Evolutionary conservation across 2,113 vertebrate species (phyloP).

Genomic region (Hipposideros armiger): DNA sequence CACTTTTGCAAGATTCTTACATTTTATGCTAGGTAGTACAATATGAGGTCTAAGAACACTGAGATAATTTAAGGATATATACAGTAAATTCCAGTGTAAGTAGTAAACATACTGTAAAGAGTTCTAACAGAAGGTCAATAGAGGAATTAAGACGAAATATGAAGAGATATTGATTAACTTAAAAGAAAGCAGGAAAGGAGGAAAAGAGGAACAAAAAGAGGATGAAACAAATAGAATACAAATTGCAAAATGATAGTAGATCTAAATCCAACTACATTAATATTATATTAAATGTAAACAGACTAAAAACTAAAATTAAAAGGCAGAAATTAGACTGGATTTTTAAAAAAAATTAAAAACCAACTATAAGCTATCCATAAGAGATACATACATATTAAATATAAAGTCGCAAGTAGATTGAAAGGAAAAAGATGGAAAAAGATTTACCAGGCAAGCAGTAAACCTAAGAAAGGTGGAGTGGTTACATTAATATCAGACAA

Average conservation of each 20-base stretch:
- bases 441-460: not conserved
- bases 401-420: not conserved
- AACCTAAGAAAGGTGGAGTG: not conserved
- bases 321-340: not conserved
- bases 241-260: not conserved
- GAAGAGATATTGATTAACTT: slow-evolving; percentile 3
- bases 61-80: slow-evolving; percentile 26
- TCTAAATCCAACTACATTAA: not conserved
- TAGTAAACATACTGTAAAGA: slow-evolving; percentile 10
- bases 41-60: not conserved
- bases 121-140: not conserved
- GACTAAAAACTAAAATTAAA: slow-evolving; percentile 30
- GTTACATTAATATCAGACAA: slow-evolving; percentile 14
- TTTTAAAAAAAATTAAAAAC: not conserved
- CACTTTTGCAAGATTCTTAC: not conserved
- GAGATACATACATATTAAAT: not conserved
- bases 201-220: not conserved
- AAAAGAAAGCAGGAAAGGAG: not conserved
- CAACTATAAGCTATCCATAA: not conserved
- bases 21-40: not conserved
- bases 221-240: not conserved
- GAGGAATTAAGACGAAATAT: not conserved
- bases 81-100: not conserved
- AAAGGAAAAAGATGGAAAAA: slow-evolving; percentile 10
- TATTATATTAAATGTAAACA: slow-evolving; percentile 45